Percentiles rank a stretch among this genome's conserved stretches.
Conservation (phyloP, 1,140 invertebrate species). For the Limonius californicus region DNA sequence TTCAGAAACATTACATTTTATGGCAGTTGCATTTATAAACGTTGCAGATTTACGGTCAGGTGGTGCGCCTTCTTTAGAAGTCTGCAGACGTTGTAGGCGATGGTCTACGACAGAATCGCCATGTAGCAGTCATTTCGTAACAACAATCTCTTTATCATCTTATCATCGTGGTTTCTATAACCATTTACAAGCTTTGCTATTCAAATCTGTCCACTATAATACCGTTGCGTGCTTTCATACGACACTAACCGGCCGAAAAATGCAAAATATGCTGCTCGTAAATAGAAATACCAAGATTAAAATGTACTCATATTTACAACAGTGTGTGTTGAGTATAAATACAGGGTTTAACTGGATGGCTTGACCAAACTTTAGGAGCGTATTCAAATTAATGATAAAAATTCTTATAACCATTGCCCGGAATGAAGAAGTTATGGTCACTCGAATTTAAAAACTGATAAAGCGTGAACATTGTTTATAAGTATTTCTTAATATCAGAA, state of each 20-base stretch:
- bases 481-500: too few relatives aligned
- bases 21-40: not conserved
- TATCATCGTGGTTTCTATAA: not conserved
- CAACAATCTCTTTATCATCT: conserved; percentile 8
- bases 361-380: too few relatives aligned
- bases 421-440: too few relatives aligned
- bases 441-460: too few relatives aligned
- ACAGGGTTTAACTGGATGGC: too few relatives aligned
- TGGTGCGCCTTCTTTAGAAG: not conserved
- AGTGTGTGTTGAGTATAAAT: too few relatives aligned
- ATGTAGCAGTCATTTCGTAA: conserved; percentile 3
- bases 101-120: not conserved
- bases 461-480: too few relatives aligned
- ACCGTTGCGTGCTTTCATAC: not conserved
- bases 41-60: not conserved
- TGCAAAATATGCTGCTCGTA: not conserved
- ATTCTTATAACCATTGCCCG: too few relatives aligned
- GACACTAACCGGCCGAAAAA: not conserved
- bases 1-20: too few relatives aligned
- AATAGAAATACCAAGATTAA: not conserved
- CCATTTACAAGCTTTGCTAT: conserved; percentile 3
- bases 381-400: too few relatives aligned
- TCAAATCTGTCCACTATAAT: not conserved
- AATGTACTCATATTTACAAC: too few relatives aligned
- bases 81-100: conserved; percentile 5